Base-by-base conservation (phyloP, 2,113 vertebrate species). In the Notothenia coriiceps region DNA sequence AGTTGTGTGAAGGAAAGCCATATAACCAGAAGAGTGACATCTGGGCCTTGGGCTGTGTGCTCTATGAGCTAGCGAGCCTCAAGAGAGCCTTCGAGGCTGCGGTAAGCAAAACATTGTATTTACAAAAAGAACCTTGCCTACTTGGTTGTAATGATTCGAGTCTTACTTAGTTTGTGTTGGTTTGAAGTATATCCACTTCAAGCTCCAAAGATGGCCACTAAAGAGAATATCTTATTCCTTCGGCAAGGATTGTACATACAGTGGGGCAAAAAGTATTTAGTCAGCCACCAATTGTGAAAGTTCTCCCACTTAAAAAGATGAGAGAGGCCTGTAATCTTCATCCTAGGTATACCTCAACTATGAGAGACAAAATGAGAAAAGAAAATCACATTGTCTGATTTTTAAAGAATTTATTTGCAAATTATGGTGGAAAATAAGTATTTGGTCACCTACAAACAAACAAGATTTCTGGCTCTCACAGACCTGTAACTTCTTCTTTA, bases 1-100 rank as follows among this genome's bases (percentile, higher is more conserved):
- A 99, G 92, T 95, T 99, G 82, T 99, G 98, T 66, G 98, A 99
- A 83, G 98, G 98, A 67, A 99, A 99, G 77, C 98, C 98, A 0
- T 99, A 99, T 84, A 99, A 99, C 91, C 98, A 99, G 94, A 99
- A 99, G 94, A 99, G 98, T 70, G 98, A 99, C 87, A 99, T 99
- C 89, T 99, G 98, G 98, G 98, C 98, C 69, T 88, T 99, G 84
- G 98, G 98, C 83, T 99, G 98, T 44, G 98, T 99, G 64, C 96
- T 99, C 0, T 99, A 99, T 0, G 98, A 99, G 86, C 96, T 99
- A 0, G 96, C 98, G 51, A 99, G 98, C 87, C 96, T 99, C 69
- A 99, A 99, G 92, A 97, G 98, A 91, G 98, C 98, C 69, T 99
- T 99, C 0, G 98, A 99, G 88, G 98, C 98, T 18, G 98, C 98